Percentiles rank a stretch among this genome's conserved stretches.
phyloP scores from a whole-genome alignment of 2,888 invertebrate species.

The Patella ulyssiponensis region DNA sequence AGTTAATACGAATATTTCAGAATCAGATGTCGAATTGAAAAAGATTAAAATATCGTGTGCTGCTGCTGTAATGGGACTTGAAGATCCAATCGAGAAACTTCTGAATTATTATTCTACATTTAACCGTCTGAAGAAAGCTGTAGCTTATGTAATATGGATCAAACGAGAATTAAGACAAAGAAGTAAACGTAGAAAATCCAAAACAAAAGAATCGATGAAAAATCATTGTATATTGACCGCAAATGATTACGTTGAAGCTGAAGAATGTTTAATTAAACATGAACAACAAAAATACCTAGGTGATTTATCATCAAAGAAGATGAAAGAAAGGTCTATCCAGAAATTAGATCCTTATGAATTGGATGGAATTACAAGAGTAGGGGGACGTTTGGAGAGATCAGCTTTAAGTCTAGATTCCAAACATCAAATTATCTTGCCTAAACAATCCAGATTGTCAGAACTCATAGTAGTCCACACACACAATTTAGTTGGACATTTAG shows the following conservation, averaged over 20 bases:
- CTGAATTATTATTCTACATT: too few species aligned
- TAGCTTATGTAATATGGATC: neutral
- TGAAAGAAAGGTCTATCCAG: neutral
- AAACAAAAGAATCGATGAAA: neutral
- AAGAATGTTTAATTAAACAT: constrained; percentile 6
- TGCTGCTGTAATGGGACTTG: neutral
- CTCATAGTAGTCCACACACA: constrained; percentile 3
- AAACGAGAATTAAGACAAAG: neutral
- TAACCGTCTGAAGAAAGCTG: too few species aligned
- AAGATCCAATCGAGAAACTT: neutral
- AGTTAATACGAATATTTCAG: neutral
- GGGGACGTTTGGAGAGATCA: constrained; percentile 5
- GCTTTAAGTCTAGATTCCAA: neutral
- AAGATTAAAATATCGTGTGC: neutral
- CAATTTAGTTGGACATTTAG: neutral
- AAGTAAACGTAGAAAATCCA: neutral
- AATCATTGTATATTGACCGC: neutral
- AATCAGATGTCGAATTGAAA: neutral
- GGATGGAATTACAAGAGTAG: neutral
- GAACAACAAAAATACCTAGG: constrained; percentile 11
- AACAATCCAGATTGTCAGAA: neutral
- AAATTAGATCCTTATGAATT: constrained; percentile 11
- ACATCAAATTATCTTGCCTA: constrained; percentile 16
- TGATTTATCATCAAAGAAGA: neutral
- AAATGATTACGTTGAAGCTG: constrained; percentile 4